These are phyloP conservation scores for Nesoenas mayeri DNA, from an alignment of 2,113 vertebrate species.

Conservation along the genomic window DNA sequence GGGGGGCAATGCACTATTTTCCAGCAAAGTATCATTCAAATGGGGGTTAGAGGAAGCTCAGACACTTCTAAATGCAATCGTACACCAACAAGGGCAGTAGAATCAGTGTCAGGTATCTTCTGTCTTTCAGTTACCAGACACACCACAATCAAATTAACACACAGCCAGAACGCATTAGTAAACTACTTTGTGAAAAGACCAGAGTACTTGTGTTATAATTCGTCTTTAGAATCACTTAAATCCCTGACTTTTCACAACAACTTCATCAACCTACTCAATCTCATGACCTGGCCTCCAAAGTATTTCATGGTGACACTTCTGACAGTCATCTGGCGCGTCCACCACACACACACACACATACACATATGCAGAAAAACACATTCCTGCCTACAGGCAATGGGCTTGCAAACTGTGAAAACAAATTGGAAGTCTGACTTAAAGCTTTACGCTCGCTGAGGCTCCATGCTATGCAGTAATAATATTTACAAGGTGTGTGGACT, in stretches of 20 bases:
- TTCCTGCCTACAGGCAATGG: background rate
- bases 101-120: background rate
- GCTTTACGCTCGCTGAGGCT: background rate
- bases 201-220: background rate
- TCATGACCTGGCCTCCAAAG: background rate
- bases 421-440: background rate
- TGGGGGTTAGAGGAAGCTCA: accelerated
- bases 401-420: background rate
- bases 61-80: background rate
- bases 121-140: background rate
- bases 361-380: background rate
- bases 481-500: background rate
- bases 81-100: background rate
- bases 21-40: background rate
- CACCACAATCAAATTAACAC: background rate
- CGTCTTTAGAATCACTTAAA: background rate
- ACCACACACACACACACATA: background rate
- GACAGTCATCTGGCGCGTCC: background rate
- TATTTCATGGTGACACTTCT: background rate
- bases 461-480: background rate
- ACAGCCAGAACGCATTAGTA: background rate
- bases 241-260: background rate
- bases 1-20: background rate
- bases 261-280: background rate
- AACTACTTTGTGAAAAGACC: background rate